phyloP scores from a whole-genome alignment of 2,888 invertebrate species.

The Ganaspis brasiliensis region DNA sequence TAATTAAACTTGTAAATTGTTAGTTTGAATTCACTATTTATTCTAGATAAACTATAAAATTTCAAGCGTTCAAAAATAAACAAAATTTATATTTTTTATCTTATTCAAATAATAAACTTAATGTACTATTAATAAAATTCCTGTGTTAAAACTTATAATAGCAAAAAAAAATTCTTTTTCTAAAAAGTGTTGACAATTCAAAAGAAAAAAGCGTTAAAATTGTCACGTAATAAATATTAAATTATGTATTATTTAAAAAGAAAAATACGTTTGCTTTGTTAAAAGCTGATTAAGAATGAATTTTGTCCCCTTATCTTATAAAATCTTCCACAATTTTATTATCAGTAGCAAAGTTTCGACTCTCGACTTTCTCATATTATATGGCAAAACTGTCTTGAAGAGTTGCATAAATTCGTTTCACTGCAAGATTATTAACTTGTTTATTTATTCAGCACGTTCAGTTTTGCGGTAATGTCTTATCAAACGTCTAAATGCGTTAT shows the following conservation, averaged over 20 bases:
- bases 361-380: constrained; percentile 36
- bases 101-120: no score
- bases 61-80: no score
- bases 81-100: no score
- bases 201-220: no score
- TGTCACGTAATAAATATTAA: no score
- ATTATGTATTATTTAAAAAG: no score
- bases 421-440: constrained; percentile 36
- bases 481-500: constrained; percentile 38
- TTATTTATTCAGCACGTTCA: constrained; percentile 40
- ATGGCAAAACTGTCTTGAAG: constrained; percentile 23
- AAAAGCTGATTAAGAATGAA: constrained; percentile 35
- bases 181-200: no score
- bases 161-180: no score
- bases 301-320: constrained; percentile 29
- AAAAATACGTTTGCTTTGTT: constrained; percentile 1
- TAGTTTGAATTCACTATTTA: neutral
- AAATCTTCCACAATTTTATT: constrained; percentile 41
- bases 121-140: no score
- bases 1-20: neutral
- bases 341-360: constrained; percentile 34
- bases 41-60: no score
- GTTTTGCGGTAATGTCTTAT: constrained; percentile 39
- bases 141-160: no score
- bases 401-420: constrained; percentile 27